phyloP scores from a whole-genome alignment of 2,888 invertebrate species.

The Rhyacophila evoluta region DNA sequence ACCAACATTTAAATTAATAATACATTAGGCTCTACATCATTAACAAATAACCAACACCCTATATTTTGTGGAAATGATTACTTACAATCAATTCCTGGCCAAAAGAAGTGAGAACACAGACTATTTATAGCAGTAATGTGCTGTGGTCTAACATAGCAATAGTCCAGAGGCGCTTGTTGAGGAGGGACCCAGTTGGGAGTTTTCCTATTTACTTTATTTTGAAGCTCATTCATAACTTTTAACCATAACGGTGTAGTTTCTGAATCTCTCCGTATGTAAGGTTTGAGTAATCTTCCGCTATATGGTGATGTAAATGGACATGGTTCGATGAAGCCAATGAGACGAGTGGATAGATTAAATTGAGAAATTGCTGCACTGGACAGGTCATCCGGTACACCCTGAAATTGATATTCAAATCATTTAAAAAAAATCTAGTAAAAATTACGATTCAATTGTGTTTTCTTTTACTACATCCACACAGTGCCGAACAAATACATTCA shows the following conservation, averaged over 20 bases:
- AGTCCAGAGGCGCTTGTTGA: constrained; percentile 79
- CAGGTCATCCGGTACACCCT: constrained; percentile 36
- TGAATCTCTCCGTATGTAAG: constrained; percentile 83
- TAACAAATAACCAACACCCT: no score
- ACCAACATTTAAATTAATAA: no score
- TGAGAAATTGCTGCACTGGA: constrained; percentile 60
- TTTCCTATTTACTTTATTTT: constrained; percentile 67
- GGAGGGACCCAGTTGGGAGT: constrained; percentile 58
- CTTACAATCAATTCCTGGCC: constrained; percentile 94
- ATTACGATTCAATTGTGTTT: no score
- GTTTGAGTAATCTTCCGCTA: constrained; percentile 80
- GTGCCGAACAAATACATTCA: no score
- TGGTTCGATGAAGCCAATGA: constrained; percentile 69
- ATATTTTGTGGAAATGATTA: no score
- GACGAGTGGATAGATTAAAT: constrained; percentile 63
- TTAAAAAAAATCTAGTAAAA: no score
- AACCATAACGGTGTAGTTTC: constrained; percentile 79
- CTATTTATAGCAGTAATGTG: constrained; percentile 90
- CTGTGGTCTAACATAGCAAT: constrained; percentile 87
- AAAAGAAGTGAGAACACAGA: constrained; percentile 86
- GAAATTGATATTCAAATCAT: constrained; percentile 30
- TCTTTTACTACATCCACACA: no score
- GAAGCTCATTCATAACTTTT: constrained; percentile 75
- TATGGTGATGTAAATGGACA: constrained; percentile 76
- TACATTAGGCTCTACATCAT: no score